These are phyloP conservation scores for Slavum lentiscoides DNA, from an alignment of 2,888 invertebrate genomes.

Conservation along the genomic window DNA sequence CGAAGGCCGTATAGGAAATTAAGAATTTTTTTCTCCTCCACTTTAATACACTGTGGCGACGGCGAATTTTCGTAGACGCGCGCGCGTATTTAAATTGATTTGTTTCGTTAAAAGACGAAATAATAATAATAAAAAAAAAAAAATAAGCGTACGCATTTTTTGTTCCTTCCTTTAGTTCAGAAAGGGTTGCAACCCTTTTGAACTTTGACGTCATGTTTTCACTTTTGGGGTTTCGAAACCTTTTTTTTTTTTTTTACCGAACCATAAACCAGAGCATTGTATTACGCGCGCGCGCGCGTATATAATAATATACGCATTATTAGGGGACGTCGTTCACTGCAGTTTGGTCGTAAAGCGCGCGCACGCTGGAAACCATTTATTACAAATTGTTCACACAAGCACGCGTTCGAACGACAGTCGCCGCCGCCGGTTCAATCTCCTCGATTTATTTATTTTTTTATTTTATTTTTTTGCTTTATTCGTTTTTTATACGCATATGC, in stretches of 20 bases:
- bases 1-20: no score
- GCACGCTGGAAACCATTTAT: conserved; percentile 40
- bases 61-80: no score
- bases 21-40: no score
- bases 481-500: background rate
- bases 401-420: conserved; percentile 32
- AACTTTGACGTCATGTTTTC: conserved; percentile 39
- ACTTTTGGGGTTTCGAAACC: conserved; percentile 46
- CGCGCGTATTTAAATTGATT: conserved; percentile 20
- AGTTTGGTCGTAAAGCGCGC: conserved; percentile 19
- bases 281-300: no score
- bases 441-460: background rate
- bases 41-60: no score
- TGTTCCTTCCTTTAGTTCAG: background rate
- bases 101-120: background rate
- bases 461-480: background rate
- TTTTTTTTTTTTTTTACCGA: conserved; percentile 2
- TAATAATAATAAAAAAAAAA: background rate
- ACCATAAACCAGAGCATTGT: conserved; percentile 26
- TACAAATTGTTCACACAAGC: conserved; percentile 40
- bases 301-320: conserved; percentile 1
- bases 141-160: background rate
- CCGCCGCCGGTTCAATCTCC: background rate
- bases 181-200: conserved; percentile 40
- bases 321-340: background rate